phyloP scores from a whole-genome alignment of 2,797 vertebrate genomes.

The Sphaeramia orbicularis region DNA sequence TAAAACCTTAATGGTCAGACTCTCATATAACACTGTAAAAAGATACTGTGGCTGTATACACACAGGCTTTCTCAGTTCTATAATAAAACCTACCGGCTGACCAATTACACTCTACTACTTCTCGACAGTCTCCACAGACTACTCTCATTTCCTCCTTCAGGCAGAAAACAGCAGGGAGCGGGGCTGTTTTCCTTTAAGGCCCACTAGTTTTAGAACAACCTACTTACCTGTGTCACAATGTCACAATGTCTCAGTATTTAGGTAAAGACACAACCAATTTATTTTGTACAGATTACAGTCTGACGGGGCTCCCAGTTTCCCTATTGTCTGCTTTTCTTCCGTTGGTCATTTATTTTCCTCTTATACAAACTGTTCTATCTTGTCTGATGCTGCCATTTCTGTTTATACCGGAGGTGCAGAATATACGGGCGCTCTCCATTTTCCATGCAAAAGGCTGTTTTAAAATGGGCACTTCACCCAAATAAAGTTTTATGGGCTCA shows the following conservation, averaged over 20 bases:
- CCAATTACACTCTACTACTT: constrained; percentile 26
- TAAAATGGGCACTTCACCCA: too few relatives aligned
- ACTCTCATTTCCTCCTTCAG: constrained; percentile 33
- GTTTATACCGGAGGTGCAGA: not conserved
- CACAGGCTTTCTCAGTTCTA: not conserved
- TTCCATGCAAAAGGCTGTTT: not conserved
- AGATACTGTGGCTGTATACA: not conserved
- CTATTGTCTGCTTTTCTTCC: constrained; percentile 35
- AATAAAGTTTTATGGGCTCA: not conserved
- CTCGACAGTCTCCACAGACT: constrained; percentile 18
- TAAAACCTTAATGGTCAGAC: not conserved
- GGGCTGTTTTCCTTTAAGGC: constrained; percentile 43
- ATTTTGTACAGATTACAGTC: constrained; percentile 44
- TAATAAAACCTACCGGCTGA: constrained; percentile 16
- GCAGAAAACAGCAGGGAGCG: constrained; percentile 20
- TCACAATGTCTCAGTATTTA: constrained; percentile 46
- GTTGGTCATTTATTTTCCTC: constrained; percentile 45
- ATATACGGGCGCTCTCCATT: not conserved
- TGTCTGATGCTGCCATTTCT: constrained; percentile 22
- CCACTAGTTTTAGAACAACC: constrained; percentile 53
- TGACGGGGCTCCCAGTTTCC: constrained; percentile 33
- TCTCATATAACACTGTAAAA: not conserved
- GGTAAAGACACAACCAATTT: constrained; percentile 46
- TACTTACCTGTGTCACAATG: constrained; percentile 49
- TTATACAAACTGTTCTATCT: constrained; percentile 4